Evolutionary conservation across 1,140 invertebrate species (phyloP), one percentile per base, ranked within the genome.

Genomic region (Apocrypta bakeri): DNA sequence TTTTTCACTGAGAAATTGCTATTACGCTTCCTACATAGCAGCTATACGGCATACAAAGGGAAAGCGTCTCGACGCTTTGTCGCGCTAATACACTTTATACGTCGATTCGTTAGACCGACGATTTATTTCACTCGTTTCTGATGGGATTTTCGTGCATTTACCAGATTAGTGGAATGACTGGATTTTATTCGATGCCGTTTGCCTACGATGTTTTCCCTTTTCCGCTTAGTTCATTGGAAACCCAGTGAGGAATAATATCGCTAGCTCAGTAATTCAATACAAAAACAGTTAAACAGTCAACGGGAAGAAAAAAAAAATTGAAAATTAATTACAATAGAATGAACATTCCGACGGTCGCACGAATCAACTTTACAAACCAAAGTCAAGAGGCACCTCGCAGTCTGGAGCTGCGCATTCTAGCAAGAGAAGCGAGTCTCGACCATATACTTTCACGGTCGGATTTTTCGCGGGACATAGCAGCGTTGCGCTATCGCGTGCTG

Each of bases 401-500:
- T 56, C 48, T 56, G 48, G 14, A 2, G 21, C 48, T 3, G 17
- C 12, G 11, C 1, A 17, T 17, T 1, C 8, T 11, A 14, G 12
- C 12, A 42, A 1, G 42, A 17, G 42, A 48, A 17, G 17, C 17
- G 48, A n/a, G 21, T 56, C 48, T 37, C 33, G 3, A 9, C 33
- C 33, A 9, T 37, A 66, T 25, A 79, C 76, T 79, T 79, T 79
- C 76, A 79, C 76, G 40, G 64, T 69, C 37, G 48, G 37, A 69
- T 79, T 69, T 69, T 79, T 79, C 76, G 27, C 40, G 24, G 63
- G 14, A 42, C 48, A 1, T 17, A 17, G 61, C 40, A 48, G 31
- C 24, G 25, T 69, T 79, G 76, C 72, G 75, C 33, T 31, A 77
- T 77, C 75, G 63, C 75, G 75, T 77, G 75, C 64, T 33, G 63